A percentile compares a stretch with the other conserved stretches of the same genome.
phyloP scores from a whole-genome alignment of 2,888 invertebrate species.

The Eupelmus urozonus region DNA sequence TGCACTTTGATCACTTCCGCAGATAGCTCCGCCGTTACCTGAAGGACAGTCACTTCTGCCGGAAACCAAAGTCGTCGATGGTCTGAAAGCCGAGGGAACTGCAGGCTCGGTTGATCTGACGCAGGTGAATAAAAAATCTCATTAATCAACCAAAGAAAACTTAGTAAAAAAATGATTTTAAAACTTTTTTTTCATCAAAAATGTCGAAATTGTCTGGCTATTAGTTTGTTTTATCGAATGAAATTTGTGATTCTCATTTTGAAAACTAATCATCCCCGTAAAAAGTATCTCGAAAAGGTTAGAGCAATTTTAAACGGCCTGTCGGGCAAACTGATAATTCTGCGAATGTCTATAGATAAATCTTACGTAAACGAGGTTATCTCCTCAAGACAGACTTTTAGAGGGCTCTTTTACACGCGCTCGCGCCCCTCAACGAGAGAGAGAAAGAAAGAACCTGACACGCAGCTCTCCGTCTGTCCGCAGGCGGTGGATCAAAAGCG shows the following conservation, averaged over 20 bases:
- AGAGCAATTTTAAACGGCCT: too few species aligned
- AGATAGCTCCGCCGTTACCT: background rate
- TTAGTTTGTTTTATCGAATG: too few species aligned
- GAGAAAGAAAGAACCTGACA: slow-evolving; percentile 45
- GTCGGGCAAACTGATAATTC: too few species aligned
- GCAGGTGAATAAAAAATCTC: slow-evolving; percentile 14
- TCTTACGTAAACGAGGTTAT: slow-evolving; percentile 10
- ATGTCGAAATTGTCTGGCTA: background rate
- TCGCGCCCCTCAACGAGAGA: slow-evolving; percentile 37
- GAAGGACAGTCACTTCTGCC: background rate
- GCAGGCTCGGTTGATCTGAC: background rate
- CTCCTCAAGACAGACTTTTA: slow-evolving; percentile 8
- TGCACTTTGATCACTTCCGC: slow-evolving; percentile 6
- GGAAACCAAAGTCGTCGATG: background rate
- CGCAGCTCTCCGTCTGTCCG: slow-evolving; percentile 66
- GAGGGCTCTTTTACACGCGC: slow-evolving; percentile 21
- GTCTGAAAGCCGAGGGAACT: background rate
- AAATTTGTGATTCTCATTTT: background rate
- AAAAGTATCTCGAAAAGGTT: too few species aligned
- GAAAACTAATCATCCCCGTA: too few species aligned
- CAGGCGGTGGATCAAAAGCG: slow-evolving; percentile 64
- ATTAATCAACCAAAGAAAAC: background rate
- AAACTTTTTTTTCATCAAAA: background rate
- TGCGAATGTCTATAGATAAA: too few species aligned
- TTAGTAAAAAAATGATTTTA: background rate